phyloP scores from a whole-genome alignment of 1,140 invertebrate species.

The Oncopodura yosiiana region DNA sequence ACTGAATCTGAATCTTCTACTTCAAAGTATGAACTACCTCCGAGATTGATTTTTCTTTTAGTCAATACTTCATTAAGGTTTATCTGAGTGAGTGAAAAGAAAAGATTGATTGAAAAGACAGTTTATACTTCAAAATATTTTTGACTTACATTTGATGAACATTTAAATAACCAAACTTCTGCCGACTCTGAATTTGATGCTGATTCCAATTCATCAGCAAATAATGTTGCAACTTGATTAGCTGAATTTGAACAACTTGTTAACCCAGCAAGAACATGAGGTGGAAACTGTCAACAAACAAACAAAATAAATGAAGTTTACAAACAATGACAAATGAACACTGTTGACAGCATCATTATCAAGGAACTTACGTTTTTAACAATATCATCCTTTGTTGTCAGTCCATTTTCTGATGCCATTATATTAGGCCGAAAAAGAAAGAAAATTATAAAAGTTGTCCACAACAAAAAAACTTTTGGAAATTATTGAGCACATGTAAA shows the following conservation, averaged over 20 bases:
- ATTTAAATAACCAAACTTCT: slow-evolving; percentile 29
- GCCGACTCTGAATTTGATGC: slow-evolving; percentile 3
- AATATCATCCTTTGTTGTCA: too few relatives aligned
- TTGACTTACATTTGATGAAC: slow-evolving; percentile 25
- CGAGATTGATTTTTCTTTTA: slow-evolving; percentile 19
- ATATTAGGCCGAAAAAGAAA: too few relatives aligned
- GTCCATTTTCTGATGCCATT: too few relatives aligned
- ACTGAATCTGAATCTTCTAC: too few relatives aligned
- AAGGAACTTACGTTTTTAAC: too few relatives aligned
- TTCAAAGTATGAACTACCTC: neutral
- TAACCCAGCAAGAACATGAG: neutral
- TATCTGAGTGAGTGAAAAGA: slow-evolving; percentile 2
- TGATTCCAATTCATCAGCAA: slow-evolving; percentile 18
- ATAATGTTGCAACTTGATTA: neutral
- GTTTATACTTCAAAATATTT: neutral
- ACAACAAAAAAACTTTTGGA: too few relatives aligned
- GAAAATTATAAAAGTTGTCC: too few relatives aligned
- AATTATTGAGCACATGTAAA: too few relatives aligned
- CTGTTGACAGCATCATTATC: too few relatives aligned
- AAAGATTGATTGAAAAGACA: neutral
- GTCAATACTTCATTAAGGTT: slow-evolving; percentile 11
- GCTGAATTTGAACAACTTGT: too few relatives aligned
- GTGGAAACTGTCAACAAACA: slow-evolving; percentile 23
- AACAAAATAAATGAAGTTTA: too few relatives aligned
- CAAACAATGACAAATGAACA: too few relatives aligned